phyloP scores from a whole-genome alignment of 2,113 vertebrate species.

The Phalacrocorax pelagicus region DNA sequence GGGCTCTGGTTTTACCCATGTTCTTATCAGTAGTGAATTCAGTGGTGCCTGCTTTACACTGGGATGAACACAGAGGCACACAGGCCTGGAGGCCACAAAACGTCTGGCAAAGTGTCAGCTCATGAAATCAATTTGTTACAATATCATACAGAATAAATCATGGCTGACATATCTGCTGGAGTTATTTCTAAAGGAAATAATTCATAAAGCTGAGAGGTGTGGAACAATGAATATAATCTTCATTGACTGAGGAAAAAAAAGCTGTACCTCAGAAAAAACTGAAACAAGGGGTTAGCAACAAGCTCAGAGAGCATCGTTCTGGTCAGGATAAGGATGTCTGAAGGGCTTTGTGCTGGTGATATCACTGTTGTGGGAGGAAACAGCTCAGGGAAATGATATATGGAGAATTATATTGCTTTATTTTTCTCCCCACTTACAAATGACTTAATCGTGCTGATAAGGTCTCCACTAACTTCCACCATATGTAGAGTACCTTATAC shows the following conservation, averaged over 20 bases:
- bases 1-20: background rate
- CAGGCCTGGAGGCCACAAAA: background rate
- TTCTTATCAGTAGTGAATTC: background rate
- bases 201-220: slow-evolving; percentile 25
- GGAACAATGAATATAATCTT: slow-evolving; percentile 27
- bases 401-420: background rate
- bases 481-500: background rate
- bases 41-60: background rate
- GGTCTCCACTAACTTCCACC: background rate
- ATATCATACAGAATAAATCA: slow-evolving; percentile 48
- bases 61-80: background rate
- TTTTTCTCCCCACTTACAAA: slow-evolving; percentile 9
- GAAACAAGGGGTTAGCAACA: background rate
- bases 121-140: slow-evolving; percentile 15
- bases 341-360: background rate
- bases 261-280: background rate
- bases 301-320: background rate
- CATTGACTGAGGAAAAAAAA: background rate
- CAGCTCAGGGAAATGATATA: background rate
- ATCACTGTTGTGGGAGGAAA: background rate
- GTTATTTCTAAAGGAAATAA: slow-evolving; percentile 42
- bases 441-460: background rate
- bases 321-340: background rate
- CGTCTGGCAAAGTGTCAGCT: background rate
- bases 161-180: slow-evolving; percentile 8